Evolutionary conservation across 2,797 vertebrate species (phyloP).

Genomic region (Chromis chromis): DNA sequence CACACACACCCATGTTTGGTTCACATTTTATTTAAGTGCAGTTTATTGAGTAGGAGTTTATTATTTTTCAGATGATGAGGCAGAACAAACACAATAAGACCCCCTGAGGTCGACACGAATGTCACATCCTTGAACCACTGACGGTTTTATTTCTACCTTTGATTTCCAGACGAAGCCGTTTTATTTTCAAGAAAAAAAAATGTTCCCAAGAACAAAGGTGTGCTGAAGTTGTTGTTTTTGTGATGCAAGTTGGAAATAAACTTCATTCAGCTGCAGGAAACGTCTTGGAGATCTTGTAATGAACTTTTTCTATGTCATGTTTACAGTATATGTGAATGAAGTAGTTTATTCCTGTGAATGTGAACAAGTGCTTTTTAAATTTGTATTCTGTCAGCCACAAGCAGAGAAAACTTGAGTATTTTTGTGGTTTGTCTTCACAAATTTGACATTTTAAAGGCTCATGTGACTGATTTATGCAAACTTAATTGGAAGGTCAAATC

Average conservation of each 20-base stretch:
- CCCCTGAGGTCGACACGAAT: not conserved
- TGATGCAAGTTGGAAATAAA: no score
- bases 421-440: not conserved
- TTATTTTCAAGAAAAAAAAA: not conserved
- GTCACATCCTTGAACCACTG: not conserved
- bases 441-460: not conserved
- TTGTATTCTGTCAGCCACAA: no score
- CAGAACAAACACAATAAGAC: constrained; percentile 21
- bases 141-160: not conserved
- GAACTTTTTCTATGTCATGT: no score
- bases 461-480: not conserved
- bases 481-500: not conserved
- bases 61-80: not conserved
- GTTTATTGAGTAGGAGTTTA: constrained; percentile 4
- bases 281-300: not conserved
- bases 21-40: constrained; percentile 32
- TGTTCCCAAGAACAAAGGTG: not conserved
- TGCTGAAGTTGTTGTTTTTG: not conserved
- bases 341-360: no score
- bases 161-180: not conserved
- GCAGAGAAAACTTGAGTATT: no score
- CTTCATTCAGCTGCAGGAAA: no score
- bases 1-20: not conserved
- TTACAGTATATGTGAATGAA: no score
- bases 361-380: no score